phyloP scores from a whole-genome alignment of 2,888 invertebrate genomes.

The Deladenus siricidicola region DNA sequence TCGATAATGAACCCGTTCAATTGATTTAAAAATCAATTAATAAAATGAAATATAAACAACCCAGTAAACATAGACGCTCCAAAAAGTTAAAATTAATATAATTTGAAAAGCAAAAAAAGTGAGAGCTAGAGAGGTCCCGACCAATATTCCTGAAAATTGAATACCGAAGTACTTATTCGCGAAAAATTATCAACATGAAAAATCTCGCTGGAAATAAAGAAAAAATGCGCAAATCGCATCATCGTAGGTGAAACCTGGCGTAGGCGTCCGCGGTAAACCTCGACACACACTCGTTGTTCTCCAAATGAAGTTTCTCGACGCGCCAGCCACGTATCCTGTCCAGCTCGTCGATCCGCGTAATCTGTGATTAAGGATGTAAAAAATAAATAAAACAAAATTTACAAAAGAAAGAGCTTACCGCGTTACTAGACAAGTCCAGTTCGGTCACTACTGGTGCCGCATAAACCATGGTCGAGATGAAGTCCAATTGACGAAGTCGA shows the following conservation, averaged over 20 bases:
- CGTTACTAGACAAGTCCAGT: conserved; percentile 46
- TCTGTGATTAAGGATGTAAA: conserved; percentile 33
- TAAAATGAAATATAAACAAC: too few relatives aligned
- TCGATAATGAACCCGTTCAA: too few relatives aligned
- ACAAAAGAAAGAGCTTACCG: conserved; percentile 29
- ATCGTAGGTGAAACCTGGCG: conserved; percentile 22
- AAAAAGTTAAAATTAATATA: too few relatives aligned
- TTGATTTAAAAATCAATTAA: too few relatives aligned
- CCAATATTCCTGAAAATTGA: too few relatives aligned
- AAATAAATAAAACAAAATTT: background rate
- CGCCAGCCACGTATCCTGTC: conserved; percentile 37
- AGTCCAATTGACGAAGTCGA: conserved; percentile 38
- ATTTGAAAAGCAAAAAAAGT: too few relatives aligned
- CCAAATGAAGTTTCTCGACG: conserved; percentile 41
- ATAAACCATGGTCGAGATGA: conserved; percentile 32
- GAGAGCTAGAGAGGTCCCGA: too few relatives aligned
- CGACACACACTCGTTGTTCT: conserved; percentile 44
- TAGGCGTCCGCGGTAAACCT: conserved; percentile 25
- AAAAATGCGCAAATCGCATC: too few relatives aligned
- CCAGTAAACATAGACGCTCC: too few relatives aligned
- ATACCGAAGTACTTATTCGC: too few relatives aligned
- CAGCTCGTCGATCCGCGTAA: conserved; percentile 33
- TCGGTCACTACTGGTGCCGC: conserved; percentile 40
- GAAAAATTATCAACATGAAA: too few relatives aligned
- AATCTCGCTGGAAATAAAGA: too few relatives aligned